Evolutionary conservation across 2,797 vertebrate species (phyloP).

Genomic region (Buphagus erythrorhynchus): DNA sequence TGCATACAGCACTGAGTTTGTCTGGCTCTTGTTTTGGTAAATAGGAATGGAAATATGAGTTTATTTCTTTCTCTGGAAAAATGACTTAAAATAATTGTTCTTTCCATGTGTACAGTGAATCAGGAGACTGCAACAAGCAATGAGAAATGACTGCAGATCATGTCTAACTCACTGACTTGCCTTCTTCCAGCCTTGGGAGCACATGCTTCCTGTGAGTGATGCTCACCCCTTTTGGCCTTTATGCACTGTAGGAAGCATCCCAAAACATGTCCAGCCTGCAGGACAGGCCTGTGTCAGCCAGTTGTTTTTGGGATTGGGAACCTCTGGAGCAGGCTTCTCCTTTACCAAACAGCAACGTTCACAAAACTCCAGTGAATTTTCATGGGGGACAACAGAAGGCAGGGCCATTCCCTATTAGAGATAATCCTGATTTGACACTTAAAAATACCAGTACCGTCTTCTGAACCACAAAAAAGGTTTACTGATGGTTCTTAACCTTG

Average conservation of each 20-base stretch:
- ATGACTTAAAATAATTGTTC: neutral
- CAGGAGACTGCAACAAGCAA: neutral
- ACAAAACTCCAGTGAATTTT: neutral
- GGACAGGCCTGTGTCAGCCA: neutral
- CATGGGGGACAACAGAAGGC: neutral
- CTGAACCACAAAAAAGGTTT: neutral
- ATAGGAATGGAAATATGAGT: neutral
- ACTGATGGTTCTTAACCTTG: neutral
- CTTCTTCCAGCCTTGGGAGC: neutral
- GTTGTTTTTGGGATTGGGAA: neutral
- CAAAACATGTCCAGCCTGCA: neutral
- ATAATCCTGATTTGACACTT: neutral
- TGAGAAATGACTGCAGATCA: neutral
- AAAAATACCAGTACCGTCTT: neutral
- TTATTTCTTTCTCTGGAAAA: neutral
- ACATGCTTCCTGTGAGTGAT: neutral
- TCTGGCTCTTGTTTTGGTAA: constrained; percentile 5
- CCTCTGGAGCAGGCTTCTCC: neutral
- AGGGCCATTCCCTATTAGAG: neutral
- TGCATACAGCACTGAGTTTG: neutral
- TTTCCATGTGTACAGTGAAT: neutral
- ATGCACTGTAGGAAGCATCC: neutral
- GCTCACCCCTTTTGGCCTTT: neutral
- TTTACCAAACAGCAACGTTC: neutral
- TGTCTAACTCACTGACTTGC: accelerated